Evolutionary conservation across 2,113 vertebrate species (phyloP), one percentile per base, ranked within the genome.

Genomic region (Odocoileus hemionus): DNA sequence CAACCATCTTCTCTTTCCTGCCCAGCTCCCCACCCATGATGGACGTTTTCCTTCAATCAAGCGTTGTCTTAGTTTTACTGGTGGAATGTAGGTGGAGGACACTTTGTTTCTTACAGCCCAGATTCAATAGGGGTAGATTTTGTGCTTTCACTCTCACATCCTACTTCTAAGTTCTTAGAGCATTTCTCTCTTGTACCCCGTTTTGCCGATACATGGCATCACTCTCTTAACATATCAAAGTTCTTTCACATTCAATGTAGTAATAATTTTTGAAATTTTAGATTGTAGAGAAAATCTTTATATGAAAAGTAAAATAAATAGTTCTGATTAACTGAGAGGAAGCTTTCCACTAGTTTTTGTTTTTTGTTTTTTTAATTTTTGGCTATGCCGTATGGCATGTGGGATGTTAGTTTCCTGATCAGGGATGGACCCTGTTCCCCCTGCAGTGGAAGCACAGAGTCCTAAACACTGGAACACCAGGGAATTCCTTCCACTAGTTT

Each of bases 221-320:
- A 79, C 6, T 91, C 12, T 80, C 33, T 61, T 87, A 85, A 82
- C 90, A 88, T 85, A 94, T 92, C 67, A 64, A 54, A 84, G 12
- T 8, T 91, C 11, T 97, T 90, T 45, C 11, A 89, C 16, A 67
- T 94, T 84, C 17, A 74, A 43, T 80, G 26, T 26, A 61, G 10
- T 30, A 93, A 16, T 33, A 85, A 60, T 76, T 94, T 95, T 54
- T 15, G 5, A 50, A 67, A 36, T 45, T 89, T 87, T 78, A 97
- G 26, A 58, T 85, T 76, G 47, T 58, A 39, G 84, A 92, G 52
- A 94, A 95, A 96, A 88, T 45, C 19, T 76, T 93, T 36, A 84
- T 60, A 54, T 83, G 39, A 92, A 91, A 79, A 96, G 61, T 86
- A 83, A 96, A 96, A 89, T 43, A 47, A 86, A 78, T 58, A 93